phyloP scores from a whole-genome alignment of 2,888 invertebrate species.

The Smittia sp. region DNA sequence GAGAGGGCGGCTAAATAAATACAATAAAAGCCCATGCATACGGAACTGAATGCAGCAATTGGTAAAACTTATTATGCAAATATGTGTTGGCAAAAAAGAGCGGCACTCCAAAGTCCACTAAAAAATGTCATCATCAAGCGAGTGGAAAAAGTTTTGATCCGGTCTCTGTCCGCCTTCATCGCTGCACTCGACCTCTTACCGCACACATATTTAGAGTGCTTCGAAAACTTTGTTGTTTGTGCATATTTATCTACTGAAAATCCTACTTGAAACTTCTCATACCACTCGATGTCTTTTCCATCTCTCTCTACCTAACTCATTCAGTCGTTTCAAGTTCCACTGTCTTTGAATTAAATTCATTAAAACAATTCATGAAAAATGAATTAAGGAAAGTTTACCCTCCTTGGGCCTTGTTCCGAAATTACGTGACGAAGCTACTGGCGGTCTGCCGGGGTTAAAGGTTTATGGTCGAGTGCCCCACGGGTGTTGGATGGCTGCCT shows the following conservation, averaged over 20 bases:
- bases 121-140: background rate
- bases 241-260: background rate
- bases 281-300: background rate
- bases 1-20: background rate
- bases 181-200: background rate
- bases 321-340: background rate
- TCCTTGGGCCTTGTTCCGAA: background rate
- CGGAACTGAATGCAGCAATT: background rate
- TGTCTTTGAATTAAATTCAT: background rate
- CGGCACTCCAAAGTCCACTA: constrained; percentile 1
- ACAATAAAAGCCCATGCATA: background rate
- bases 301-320: background rate
- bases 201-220: background rate
- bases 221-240: background rate
- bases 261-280: background rate
- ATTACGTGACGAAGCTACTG: background rate
- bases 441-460: no score
- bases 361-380: constrained; percentile 22
- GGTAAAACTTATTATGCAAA: constrained; percentile 12
- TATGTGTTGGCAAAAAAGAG: background rate
- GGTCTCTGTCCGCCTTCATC: background rate
- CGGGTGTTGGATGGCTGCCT: no score
- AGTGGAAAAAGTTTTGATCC: background rate
- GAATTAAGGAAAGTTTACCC: background rate
- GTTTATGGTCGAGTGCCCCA: no score